Base-by-base conservation (phyloP, 2,888 invertebrate species). In the Melipona bicolor region DNA sequence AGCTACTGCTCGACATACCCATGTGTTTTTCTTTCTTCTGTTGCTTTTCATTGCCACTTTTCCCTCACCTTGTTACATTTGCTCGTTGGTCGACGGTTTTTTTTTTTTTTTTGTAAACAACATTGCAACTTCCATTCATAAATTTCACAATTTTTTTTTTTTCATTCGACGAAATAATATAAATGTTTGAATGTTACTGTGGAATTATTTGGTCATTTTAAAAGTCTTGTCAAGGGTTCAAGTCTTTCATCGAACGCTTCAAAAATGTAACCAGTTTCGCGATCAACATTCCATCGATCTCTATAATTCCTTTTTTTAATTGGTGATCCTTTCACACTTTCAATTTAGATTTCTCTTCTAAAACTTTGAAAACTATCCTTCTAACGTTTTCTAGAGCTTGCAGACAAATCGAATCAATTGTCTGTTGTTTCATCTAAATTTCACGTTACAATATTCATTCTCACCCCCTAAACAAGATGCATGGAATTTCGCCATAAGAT, bases 1-100 rank as follows among this genome's bases (percentile, higher is more conserved):
- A 69, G 73, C 43, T 75, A 59, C 64, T 75, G 59, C 70, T 21
- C 49, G 52, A 73, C 64, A 9, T 61, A 27, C 61, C 64, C 70
- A 27, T 68, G 36, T 65, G 59, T 67, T 65, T 32, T 65, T 65
- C 59, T 62, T 67, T 36, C 49, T 56, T 36, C 32, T 68, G 15
- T 52, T 65, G 24, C 36, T 65, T 59, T 56, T 21, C 54, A 19
- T 54, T 50, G 32, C 50, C 73, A 27, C n/a, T 54, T 54, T 27
- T 32, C 52, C 21, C 56, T 65, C 32, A 52, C 52, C 74, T 68
- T 79, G 52, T 50, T 49, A 43, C 75, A 50, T 65, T 21, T 64
- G 24, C 50, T 15, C 52, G 24, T 65, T 43, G 67, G 49, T 61
- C 62, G 4, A 52, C 67, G 70, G 52, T 27, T 50, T 59, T 36